Percentiles rank a stretch among this genome's conserved stretches.
phyloP scores from a whole-genome alignment of 2,888 invertebrate species.

The Euspilapteryx auroguttella region DNA sequence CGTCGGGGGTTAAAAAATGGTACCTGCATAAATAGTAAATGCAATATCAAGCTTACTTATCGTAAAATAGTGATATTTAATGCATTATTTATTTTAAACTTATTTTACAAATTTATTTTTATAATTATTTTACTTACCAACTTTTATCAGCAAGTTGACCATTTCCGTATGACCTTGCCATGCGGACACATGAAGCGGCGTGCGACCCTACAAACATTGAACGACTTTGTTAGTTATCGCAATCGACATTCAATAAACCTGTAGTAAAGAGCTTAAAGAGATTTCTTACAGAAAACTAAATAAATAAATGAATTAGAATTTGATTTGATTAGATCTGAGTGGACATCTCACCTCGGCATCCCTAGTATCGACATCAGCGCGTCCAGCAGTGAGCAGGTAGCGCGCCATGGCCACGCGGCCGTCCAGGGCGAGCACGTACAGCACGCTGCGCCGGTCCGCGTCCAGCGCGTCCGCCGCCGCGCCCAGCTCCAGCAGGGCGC shows the following conservation, averaged over 20 bases:
- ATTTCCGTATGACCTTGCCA: constrained; percentile 96
- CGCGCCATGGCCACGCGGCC: constrained; percentile 83
- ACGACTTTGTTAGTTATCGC: neutral
- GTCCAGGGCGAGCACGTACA: constrained; percentile 89
- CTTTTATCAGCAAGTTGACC: constrained; percentile 80
- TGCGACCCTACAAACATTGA: constrained; percentile 66
- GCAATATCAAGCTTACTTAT: no score
- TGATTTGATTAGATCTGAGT: no score
- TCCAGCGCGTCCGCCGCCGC: constrained; percentile 88
- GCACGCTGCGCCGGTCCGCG: constrained; percentile 88
- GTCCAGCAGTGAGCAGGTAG: constrained; percentile 74
- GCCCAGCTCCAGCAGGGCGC: constrained; percentile 69
- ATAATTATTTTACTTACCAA: constrained; percentile 56
- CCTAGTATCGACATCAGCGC: constrained; percentile 81
- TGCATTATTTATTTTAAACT: no score
- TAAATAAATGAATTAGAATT: no score
- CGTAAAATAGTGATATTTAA: no score
- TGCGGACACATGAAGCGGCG: constrained; percentile 86
- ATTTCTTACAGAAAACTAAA: no score
- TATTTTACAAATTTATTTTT: no score
- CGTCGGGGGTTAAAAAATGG: no score
- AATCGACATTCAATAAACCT: constrained; percentile 24
- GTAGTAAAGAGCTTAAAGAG: no score
- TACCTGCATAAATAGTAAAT: no score
- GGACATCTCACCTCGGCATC: constrained; percentile 83